These are phyloP conservation scores for Peromyscus eremicus DNA, from an alignment of 2,797 vertebrate species.

Conservation along the genomic window DNA sequence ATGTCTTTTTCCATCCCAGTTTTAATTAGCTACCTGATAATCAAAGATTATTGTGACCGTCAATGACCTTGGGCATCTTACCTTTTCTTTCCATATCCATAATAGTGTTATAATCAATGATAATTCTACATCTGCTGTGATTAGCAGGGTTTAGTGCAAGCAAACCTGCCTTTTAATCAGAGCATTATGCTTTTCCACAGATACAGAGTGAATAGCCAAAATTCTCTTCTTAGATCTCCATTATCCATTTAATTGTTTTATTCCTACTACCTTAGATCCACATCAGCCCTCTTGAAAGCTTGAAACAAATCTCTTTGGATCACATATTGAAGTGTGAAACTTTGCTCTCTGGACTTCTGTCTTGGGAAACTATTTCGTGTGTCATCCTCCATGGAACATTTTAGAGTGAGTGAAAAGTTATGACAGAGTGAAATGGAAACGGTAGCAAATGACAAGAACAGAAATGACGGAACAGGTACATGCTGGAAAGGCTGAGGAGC, in stretches of 20 bases:
- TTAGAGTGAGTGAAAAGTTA: slow-evolving; percentile 11
- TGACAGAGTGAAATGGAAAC: slow-evolving; percentile 52
- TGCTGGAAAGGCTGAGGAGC: slow-evolving; percentile 26
- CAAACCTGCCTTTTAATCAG: slow-evolving; percentile 56
- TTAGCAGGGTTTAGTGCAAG: slow-evolving; percentile 43
- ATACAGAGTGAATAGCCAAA: slow-evolving; percentile 11
- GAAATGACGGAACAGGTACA: slow-evolving; percentile 6
- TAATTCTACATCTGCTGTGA: slow-evolving; percentile 16
- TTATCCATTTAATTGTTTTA: slow-evolving; percentile 19
- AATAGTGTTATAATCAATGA: not conserved
- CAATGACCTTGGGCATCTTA: not conserved
- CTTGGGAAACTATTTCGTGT: not conserved
- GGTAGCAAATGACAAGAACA: slow-evolving; percentile 53
- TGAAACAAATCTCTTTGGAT: slow-evolving; percentile 65
- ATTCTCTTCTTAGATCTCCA: not conserved
- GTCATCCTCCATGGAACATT: not conserved
- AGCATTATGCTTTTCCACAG: not conserved
- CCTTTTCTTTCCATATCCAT: not conserved
- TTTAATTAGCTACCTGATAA: slow-evolving; percentile 15
- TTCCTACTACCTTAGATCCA: not conserved
- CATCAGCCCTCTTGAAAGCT: slow-evolving; percentile 33
- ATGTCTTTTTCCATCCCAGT: not conserved
- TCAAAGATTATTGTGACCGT: slow-evolving; percentile 55
- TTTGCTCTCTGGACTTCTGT: not conserved
- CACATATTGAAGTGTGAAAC: slow-evolving; percentile 27